phyloP scores from a whole-genome alignment of 2,888 invertebrate genomes.

The Bruchidius siliquastri region DNA sequence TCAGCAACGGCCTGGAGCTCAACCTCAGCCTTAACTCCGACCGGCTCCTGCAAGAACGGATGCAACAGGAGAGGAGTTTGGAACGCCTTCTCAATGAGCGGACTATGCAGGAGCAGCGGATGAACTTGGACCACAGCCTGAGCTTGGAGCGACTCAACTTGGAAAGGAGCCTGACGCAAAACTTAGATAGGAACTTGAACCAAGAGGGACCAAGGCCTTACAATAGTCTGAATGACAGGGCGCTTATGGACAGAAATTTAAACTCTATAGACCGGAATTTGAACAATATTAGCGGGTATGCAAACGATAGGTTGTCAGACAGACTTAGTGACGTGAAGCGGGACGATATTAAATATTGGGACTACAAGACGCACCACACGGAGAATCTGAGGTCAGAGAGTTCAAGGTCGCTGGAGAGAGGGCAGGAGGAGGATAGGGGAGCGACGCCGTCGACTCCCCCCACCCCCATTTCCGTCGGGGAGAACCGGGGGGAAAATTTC shows the following conservation, averaged over 20 bases:
- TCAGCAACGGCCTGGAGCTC: constrained; percentile 38
- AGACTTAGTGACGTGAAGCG: constrained; percentile 18
- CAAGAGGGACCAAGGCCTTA: constrained; percentile 11
- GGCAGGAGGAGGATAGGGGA: constrained; percentile 28
- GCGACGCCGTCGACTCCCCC: constrained; percentile 48
- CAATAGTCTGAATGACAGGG: constrained; percentile 24
- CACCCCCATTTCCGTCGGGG: constrained; percentile 48
- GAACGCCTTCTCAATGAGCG: constrained; percentile 42
- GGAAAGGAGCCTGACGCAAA: constrained; percentile 38
- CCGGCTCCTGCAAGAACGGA: constrained; percentile 36
- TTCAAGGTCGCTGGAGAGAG: constrained; percentile 36
- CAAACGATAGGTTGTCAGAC: constrained; percentile 21
- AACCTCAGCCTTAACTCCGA: constrained; percentile 41
- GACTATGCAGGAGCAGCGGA: constrained; percentile 32
- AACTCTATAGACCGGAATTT: constrained; percentile 30
- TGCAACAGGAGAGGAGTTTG: constrained; percentile 39
- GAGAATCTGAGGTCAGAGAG: constrained; percentile 42
- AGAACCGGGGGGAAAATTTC: constrained; percentile 47
- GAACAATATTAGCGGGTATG: constrained; percentile 20
- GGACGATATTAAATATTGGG: constrained; percentile 44
- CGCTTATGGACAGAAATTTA: constrained; percentile 40
- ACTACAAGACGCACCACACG: constrained; percentile 47
- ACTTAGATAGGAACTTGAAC: constrained; percentile 31
- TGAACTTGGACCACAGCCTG: constrained; percentile 36
- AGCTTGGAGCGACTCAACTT: constrained; percentile 40